Percentiles rank a stretch among this genome's conserved stretches.
phyloP scores from a whole-genome alignment of 2,888 invertebrate genomes.

The Macrosiphum euphorbiae region DNA sequence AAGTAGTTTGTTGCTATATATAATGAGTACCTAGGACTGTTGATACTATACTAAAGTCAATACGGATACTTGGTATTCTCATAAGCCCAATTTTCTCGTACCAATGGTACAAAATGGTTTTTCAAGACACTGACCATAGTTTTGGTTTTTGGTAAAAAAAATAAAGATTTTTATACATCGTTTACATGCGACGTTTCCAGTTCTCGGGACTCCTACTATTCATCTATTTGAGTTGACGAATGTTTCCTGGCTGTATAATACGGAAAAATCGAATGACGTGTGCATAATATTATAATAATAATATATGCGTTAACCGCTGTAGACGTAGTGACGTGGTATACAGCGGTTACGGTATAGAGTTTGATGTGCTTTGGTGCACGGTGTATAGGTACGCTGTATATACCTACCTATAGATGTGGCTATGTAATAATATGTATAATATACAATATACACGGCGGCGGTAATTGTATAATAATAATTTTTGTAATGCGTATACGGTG shows the following conservation, averaged over 20 bases:
- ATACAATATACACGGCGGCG: slow-evolving; percentile 8
- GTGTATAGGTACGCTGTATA: not conserved
- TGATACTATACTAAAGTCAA: not conserved
- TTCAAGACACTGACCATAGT: not conserved
- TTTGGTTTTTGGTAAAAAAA: not conserved
- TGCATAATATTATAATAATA: not conserved
- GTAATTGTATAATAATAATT: slow-evolving; percentile 25
- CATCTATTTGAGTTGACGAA: not conserved
- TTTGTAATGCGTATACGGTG: not conserved
- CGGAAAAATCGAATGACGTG: not conserved
- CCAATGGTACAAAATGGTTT: not conserved
- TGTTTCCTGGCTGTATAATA: not conserved
- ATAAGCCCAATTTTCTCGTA: not conserved
- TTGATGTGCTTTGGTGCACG: not conserved
- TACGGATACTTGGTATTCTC: not conserved
- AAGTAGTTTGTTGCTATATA: not conserved
- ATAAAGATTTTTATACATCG: not conserved
- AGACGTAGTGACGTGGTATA: not conserved
- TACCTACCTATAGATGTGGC: not conserved
- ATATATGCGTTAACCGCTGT: not conserved
- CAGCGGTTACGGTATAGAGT: not conserved
- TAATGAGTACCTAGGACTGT: not conserved
- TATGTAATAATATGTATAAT: not conserved
- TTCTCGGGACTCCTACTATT: not conserved
- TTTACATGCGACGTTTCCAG: not conserved